Evolutionary conservation across 2,797 vertebrate species (phyloP), one percentile per base, ranked within the genome.

Genomic region (Rhinichthys osculus): DNA sequence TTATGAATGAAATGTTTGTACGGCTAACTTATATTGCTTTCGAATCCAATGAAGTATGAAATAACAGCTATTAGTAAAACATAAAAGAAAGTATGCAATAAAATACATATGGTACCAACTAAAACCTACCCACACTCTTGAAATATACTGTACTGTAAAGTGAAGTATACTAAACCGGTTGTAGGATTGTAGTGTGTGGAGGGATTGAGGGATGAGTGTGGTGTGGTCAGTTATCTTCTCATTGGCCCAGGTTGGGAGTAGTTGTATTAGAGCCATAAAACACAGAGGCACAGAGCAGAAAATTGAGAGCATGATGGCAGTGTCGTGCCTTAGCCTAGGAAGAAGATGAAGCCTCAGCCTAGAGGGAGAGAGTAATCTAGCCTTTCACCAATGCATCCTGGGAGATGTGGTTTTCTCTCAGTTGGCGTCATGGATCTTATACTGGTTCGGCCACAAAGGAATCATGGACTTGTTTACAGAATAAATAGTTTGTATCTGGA

Each of bases 231-330:
- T 84, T 73, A 64, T 71, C 54, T 33, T 76, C 93, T 91, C 93
- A 92, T 91, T 70, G 42, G 84, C 84, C 23, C 78, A 52, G 78
- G 77, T 85, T 85, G 78, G 69, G 69, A 85, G 54, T 66, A 47
- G 78, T 74, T 73, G 78, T 57, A 80, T 73, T 85, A 86, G 91
- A 87, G 90, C 94, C 92, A 93, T 96, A 95, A 96, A 96, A 93
- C 94, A 95, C 93, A 92, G 92, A 91, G 89, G 93, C 92, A 90
- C 92, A 92, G 94, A 95, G 96, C 95, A 95, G 96, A 95, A 96
- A 96, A 96, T 95, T 95, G 95, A 96, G 96, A 95, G 94, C 95
- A 93, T 96, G 94, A 91, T 89, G 93, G 92, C 93, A 93, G 93
- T 95, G 94, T 95, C 92, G 93, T 93, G 94, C 91, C 94, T 86